Conservation (phyloP, 2,888 invertebrate genomes). For the Metalampra italica region DNA sequence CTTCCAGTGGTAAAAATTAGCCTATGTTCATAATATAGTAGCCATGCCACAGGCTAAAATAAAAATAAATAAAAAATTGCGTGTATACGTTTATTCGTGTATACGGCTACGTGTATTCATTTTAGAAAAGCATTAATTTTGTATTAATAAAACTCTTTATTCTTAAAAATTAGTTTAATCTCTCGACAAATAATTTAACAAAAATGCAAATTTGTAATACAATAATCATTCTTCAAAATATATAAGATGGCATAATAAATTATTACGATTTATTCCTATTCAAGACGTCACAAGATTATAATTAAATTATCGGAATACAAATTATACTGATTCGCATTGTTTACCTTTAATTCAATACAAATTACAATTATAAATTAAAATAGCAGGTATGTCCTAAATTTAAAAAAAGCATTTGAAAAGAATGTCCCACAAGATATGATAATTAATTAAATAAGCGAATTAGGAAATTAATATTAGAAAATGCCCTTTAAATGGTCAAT, state of each 20-base stretch:
- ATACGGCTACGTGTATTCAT: no score
- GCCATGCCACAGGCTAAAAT: no score
- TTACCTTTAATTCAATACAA: slow-evolving; percentile 46
- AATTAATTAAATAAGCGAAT: slow-evolving; percentile 18
- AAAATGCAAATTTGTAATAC: slow-evolving; percentile 57
- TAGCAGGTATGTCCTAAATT: slow-evolving; percentile 43
- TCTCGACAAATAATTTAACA: slow-evolving; percentile 76
- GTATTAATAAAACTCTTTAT: slow-evolving; percentile 22
- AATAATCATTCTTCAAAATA: slow-evolving; percentile 47
- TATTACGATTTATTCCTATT: slow-evolving; percentile 46
- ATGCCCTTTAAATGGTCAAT: slow-evolving; percentile 27
- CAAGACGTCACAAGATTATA: slow-evolving; percentile 44
- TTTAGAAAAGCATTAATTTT: neutral
- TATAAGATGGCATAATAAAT: slow-evolving; percentile 64
- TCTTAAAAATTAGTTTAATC: slow-evolving; percentile 74
- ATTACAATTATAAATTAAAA: slow-evolving; percentile 42
- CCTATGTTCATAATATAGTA: no score
- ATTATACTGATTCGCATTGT: slow-evolving; percentile 45
- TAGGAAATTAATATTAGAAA: slow-evolving; percentile 19
- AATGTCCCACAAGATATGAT: slow-evolving; percentile 1
- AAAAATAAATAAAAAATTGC: no score
- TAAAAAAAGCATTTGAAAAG: slow-evolving; percentile 36
- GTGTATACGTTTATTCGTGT: no score
- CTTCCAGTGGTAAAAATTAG: no score
- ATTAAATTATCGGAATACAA: slow-evolving; percentile 46